Base-by-base conservation (phyloP, 2,797 vertebrate species). In the Mallotus villosus region DNA sequence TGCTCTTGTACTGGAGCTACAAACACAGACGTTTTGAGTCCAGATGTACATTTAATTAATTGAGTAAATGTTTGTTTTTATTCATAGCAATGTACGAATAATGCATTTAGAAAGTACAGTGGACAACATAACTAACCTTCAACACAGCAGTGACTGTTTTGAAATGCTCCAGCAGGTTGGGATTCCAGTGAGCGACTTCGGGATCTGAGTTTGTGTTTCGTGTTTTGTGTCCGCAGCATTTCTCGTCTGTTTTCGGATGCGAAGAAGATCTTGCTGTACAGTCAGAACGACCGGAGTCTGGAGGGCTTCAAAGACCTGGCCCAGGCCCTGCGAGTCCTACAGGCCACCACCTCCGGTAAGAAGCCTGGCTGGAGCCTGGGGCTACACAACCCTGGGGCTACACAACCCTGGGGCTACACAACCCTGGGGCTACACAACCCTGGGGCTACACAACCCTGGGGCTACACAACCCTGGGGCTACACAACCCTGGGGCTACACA, bases 221-320 rank as follows among this genome's bases (percentile, higher is more conserved):
- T 32, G 16, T 70, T 66, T 74, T 75, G 11, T 76, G 29, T 58
- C 14, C 49, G 29, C 81, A 99, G 97, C 79, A 94, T 98, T 78
- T 98, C 95, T 67, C 95, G 96, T 21, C 90, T 98, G 37, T 97
- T 99, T 83, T 95, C 93, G 0, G 97, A 99, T 72, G 94, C 94
- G 64, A 96, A 91, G 87, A 95, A 95, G 83, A 95, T 99, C 73
- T 93, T 99, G 1, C 80, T 98, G 55, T 98, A 97, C 78, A 97
- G 96, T 87, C 96, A 95, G 84, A 94, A 94, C 62, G 95, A 98
- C 78, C 95, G 92, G 0, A 97, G 94, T 85, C 78, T 97, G 77
- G 93, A 92, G 0, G 94, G 95, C 34, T 92, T 95, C 53, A 95
- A 93, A 77, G 94, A 94, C 69, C 92, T 99, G 57, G 83, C 94